These are phyloP conservation scores for Arbacia lixula DNA, from an alignment of 53 echinoderm and acorn worm genomes.

Conservation along the genomic window DNA sequence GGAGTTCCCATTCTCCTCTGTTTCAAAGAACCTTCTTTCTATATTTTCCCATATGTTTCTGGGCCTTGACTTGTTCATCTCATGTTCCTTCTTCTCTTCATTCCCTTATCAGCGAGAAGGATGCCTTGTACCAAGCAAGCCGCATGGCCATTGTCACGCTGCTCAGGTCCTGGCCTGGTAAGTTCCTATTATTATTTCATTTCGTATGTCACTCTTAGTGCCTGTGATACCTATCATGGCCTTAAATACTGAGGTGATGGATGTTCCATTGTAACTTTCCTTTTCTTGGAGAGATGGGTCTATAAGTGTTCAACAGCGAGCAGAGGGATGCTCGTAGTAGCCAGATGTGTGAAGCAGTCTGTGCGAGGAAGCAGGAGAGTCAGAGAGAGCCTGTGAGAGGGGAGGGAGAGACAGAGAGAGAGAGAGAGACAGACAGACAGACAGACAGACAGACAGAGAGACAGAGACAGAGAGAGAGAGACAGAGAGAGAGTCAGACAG, in stretches of 20 bases:
- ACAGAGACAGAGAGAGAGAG: too few species aligned
- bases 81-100: neutral
- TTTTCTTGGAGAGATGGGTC: too few species aligned
- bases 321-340: too few species aligned
- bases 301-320: too few species aligned
- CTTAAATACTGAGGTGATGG: too few species aligned
- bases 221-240: too few species aligned
- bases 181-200: constrained; percentile 15
- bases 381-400: too few species aligned
- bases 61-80: too few species aligned
- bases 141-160: constrained; percentile 93
- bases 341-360: too few species aligned
- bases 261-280: too few species aligned
- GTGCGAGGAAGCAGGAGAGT: too few species aligned
- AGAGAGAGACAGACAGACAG: neutral
- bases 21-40: neutral
- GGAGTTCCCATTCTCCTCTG: too few species aligned
- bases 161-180: constrained; percentile 98
- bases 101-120: constrained; percentile 64
- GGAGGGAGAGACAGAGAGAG: neutral
- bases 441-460: neutral
- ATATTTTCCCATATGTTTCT: neutral
- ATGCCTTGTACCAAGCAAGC: constrained; percentile 79
- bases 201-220: neutral
- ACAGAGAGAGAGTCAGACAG: neutral